Conservation (phyloP, 2,113 vertebrate genomes). For the Hemichromis elongatus region DNA sequence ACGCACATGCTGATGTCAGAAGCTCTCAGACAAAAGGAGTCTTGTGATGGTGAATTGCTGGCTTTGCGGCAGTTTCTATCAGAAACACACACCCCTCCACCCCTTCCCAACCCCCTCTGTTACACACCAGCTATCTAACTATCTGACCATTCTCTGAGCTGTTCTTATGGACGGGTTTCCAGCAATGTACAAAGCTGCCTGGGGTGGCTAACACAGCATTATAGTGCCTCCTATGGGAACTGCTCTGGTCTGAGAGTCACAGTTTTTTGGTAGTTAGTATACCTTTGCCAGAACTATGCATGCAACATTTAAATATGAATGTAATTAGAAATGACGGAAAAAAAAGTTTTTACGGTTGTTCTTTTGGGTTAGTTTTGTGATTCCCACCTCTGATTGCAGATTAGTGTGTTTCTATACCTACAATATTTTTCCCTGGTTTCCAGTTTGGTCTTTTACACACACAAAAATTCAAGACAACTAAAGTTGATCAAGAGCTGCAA, state of each 20-base stretch:
- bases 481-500: neutral
- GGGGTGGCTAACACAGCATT: neutral
- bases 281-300: neutral
- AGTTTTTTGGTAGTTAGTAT: neutral
- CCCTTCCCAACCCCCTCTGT: neutral
- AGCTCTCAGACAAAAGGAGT: slow-evolving; percentile 69
- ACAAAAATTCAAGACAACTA: neutral
- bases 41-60: slow-evolving; percentile 71
- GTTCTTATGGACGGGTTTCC: neutral
- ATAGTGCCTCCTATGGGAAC: slow-evolving; percentile 24
- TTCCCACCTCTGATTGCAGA: neutral
- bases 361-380: neutral
- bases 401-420: neutral
- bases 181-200: neutral
- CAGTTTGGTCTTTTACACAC: neutral
- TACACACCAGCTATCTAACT: slow-evolving; percentile 15
- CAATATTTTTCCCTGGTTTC: neutral
- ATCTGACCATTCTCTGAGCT: slow-evolving; percentile 15
- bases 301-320: neutral
- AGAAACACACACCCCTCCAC: neutral
- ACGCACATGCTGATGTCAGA: slow-evolving; percentile 79
- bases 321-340: neutral
- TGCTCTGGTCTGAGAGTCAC: neutral
- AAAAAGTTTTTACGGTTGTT: neutral
- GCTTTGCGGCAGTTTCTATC: slow-evolving; percentile 50